Evolutionary conservation across 2,888 invertebrate species (phyloP).

Genomic region (Rotaria macrura): DNA sequence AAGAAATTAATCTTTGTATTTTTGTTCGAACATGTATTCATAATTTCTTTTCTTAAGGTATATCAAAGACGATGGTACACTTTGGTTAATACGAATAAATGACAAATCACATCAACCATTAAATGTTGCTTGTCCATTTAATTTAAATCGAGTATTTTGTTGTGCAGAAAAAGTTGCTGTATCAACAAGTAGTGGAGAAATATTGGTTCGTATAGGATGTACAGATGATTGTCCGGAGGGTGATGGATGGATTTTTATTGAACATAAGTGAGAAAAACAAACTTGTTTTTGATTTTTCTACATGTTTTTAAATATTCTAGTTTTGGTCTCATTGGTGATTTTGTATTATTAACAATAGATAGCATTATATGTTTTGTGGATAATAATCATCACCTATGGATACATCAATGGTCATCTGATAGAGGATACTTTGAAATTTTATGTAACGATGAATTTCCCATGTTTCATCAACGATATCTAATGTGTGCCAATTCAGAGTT

Average conservation of each 20-base stretch:
- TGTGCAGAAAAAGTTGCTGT: background rate
- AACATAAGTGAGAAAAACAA: background rate
- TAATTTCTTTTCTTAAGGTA: background rate
- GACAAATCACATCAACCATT: too few species aligned
- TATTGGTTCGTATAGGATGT: background rate
- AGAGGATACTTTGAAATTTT: background rate
- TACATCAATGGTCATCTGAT: background rate
- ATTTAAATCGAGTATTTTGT: background rate
- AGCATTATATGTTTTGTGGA: background rate
- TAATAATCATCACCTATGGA: background rate
- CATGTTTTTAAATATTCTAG: background rate
- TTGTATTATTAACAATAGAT: background rate
- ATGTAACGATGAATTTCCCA: background rate
- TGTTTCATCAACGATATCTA: background rate
- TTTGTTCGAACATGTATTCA: too few species aligned
- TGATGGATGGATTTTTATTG: conserved; percentile 21
- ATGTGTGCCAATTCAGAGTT: background rate
- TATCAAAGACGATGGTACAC: background rate
- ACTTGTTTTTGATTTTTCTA: background rate
- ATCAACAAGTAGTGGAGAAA: background rate
- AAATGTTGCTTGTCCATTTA: background rate
- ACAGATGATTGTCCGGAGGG: conserved; percentile 2
- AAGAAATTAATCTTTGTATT: too few species aligned
- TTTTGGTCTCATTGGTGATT: background rate
- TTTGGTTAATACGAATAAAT: background rate